These are phyloP conservation scores for Calliphora vomitoria DNA, from an alignment of 2,888 invertebrate species.

Conservation along the genomic window DNA sequence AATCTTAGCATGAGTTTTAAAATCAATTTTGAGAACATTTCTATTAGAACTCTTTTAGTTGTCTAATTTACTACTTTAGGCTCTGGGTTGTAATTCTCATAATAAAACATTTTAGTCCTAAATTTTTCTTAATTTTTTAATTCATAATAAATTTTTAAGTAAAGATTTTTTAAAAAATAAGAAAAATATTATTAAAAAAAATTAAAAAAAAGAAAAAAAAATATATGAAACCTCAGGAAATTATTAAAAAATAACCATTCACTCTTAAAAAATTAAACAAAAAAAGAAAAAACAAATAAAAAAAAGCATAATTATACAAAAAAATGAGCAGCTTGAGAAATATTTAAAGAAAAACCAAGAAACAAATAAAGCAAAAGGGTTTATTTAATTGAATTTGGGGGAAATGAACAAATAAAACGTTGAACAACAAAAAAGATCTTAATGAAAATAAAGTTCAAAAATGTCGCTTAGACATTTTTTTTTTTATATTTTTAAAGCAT, in stretches of 20 bases:
- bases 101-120: slow-evolving; percentile 10
- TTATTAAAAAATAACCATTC: slow-evolving; percentile 70
- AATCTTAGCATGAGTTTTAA: not conserved
- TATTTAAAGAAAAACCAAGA: slow-evolving; percentile 6
- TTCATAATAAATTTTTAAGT: slow-evolving; percentile 45
- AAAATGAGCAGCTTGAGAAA: slow-evolving; percentile 67
- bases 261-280: slow-evolving; percentile 46
- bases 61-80: slow-evolving; percentile 41
- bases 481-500: slow-evolving; percentile 11
- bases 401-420: slow-evolving; percentile 5
- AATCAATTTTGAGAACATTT: slow-evolving; percentile 56
- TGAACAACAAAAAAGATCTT: slow-evolving; percentile 50
- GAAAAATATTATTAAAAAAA: not conserved
- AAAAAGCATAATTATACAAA: slow-evolving; percentile 62
- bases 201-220: slow-evolving; percentile 48
- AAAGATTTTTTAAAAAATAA: slow-evolving; percentile 42
- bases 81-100: slow-evolving; percentile 70
- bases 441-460: slow-evolving; percentile 68
- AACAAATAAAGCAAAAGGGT: not conserved
- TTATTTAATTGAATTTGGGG: slow-evolving; percentile 59
- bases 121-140: not conserved
- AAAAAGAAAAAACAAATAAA: slow-evolving; percentile 50
- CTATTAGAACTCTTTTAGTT: not conserved
- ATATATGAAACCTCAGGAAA: slow-evolving; percentile 71
- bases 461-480: slow-evolving; percentile 24